These are phyloP conservation scores for Delia radicum DNA, from an alignment of 1,140 invertebrate genomes.

Conservation along the genomic window DNA sequence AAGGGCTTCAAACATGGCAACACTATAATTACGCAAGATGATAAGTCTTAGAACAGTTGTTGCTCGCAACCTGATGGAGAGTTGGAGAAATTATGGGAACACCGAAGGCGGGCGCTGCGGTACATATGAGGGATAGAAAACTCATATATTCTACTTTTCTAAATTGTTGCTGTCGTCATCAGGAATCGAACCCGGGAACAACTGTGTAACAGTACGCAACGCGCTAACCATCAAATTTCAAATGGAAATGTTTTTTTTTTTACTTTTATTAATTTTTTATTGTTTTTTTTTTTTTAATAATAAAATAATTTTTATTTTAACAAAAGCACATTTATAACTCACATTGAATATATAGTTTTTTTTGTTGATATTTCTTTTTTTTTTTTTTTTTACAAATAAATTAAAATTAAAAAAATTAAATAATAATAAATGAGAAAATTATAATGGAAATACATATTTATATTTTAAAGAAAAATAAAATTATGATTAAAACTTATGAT, in stretches of 20 bases:
- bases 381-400: constrained; percentile 15
- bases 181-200: too few relatives aligned
- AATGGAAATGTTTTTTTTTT: constrained; percentile 26
- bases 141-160: too few relatives aligned
- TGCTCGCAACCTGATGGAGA: too few relatives aligned
- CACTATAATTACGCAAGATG: too few relatives aligned
- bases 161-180: too few relatives aligned
- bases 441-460: not conserved
- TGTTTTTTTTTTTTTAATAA: constrained; percentile 2
- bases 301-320: constrained; percentile 16
- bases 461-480: not conserved
- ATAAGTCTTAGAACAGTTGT: too few relatives aligned
- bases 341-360: constrained; percentile 6
- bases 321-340: constrained; percentile 14
- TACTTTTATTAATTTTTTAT: constrained; percentile 2
- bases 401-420: not conserved
- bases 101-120: too few relatives aligned
- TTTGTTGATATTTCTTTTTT: not conserved
- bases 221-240: too few relatives aligned
- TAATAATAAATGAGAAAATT: constrained; percentile 1
- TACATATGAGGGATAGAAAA: too few relatives aligned
- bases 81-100: too few relatives aligned
- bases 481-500: constrained; percentile 13
- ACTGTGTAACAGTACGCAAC: too few relatives aligned
- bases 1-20: too few relatives aligned